Percentiles rank a stretch among this genome's conserved stretches.
Conservation (phyloP, 2,113 vertebrate genomes). For the Illadopsis cleaveri region DNA sequence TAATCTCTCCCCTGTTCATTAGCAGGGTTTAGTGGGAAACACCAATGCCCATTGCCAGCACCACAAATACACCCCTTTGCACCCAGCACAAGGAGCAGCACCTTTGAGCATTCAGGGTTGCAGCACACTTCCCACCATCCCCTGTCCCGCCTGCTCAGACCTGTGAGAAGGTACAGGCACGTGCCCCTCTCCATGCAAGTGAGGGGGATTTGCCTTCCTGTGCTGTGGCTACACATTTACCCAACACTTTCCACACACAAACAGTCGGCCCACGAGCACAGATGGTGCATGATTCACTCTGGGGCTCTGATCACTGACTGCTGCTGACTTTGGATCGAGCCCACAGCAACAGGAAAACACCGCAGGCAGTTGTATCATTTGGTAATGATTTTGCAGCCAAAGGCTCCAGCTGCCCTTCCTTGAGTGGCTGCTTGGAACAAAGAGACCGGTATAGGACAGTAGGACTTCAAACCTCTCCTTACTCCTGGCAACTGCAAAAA, state of each 20-base stretch:
- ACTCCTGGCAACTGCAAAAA: neutral
- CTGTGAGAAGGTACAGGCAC: neutral
- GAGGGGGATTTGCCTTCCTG: neutral
- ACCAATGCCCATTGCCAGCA: neutral
- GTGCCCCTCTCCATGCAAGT: neutral
- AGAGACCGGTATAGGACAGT: neutral
- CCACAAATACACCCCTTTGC: neutral
- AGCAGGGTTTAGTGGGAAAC: neutral
- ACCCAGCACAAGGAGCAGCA: neutral
- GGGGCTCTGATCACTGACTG: neutral
- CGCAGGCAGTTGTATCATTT: neutral
- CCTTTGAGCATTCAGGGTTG: neutral
- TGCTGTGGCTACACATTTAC: constrained; percentile 28
- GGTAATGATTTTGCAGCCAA: neutral
- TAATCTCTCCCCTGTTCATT: neutral
- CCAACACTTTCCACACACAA: constrained; percentile 20
- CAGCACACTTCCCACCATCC: neutral
- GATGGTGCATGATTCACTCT: constrained; percentile 53
- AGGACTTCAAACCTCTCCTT: neutral
- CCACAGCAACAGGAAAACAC: neutral
- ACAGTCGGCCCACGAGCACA: constrained; percentile 39
- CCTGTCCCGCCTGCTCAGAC: neutral
- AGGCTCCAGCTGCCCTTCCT: constrained; percentile 3
- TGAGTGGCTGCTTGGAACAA: neutral
- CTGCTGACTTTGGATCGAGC: neutral